Base-by-base conservation (phyloP, 2,888 invertebrate genomes). In the Ptychoptera contaminata region DNA sequence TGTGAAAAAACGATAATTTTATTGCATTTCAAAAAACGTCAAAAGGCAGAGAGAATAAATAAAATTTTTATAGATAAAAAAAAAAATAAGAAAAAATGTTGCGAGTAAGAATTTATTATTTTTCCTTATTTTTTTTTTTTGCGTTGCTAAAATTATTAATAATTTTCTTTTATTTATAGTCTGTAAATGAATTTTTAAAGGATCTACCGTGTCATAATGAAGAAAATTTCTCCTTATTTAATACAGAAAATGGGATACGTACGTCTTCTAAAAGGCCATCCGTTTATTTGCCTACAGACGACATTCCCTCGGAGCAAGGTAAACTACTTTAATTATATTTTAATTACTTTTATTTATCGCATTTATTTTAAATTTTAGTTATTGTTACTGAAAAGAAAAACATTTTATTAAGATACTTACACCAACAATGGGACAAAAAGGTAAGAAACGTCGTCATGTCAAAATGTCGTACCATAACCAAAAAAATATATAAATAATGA, bases 331-430 rank as follows among this genome's bases (percentile, higher is more conserved):
- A 9, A 6, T 10, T 23, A 12, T 10, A 14, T 40, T 42, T 38
- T 42, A 23, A 40, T 31, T 32, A 45, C 42, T 42, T 6, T 12
- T 16, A 37, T 12, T 42, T 43, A 11, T 47, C 16, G 42, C 38
- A 50, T 48, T 50, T 48, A 50, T 55, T 53, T 56, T 54, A 51
- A 43, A 57, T 76, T 80, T 50, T 71, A 84, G 88, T 92, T 55
- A 94, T 94, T 60, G 92, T 92, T 37, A 90, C 92, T 59, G 94
- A 94, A 67, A 93, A 91, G 68, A 87, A 91, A 40, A 92, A 91
- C 61, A 92, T 94, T 57, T 71, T 94, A 47, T 67, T 94, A 57
- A 79, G 93, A 68, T 94, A 91, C 67, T 74, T 94, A 51, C 92
- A 93, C 56, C 90, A 92, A 58, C 90, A 91, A 66, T 93, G 91